Conservation (phyloP, 2,113 vertebrate species). For the Hemibagrus wyckioides region DNA sequence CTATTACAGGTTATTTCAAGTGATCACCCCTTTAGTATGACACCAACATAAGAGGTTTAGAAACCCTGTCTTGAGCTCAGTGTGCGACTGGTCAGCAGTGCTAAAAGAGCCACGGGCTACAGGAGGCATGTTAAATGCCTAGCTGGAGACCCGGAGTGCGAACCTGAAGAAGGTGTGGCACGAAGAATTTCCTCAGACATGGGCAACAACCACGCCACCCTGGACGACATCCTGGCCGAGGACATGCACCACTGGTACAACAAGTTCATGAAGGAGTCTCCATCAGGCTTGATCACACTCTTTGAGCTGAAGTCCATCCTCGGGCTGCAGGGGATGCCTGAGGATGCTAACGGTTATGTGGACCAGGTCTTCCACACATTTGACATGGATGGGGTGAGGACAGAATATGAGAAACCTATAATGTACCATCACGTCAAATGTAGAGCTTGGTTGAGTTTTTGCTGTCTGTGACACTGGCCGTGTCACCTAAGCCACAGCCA, state of each 20-base stretch:
- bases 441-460: not conserved
- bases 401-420: not conserved
- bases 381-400: constrained; percentile 84
- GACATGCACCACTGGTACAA: constrained; percentile 83
- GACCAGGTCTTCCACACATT: constrained; percentile 82
- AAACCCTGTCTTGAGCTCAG: not conserved
- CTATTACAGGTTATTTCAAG: constrained; percentile 52
- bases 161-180: not conserved
- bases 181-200: constrained; percentile 2
- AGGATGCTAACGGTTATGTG: constrained; percentile 78
- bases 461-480: not conserved
- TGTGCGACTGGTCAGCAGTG: not conserved
- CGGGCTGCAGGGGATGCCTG: constrained; percentile 78
- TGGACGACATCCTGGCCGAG: constrained; percentile 68
- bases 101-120: not conserved
- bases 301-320: constrained; percentile 84
- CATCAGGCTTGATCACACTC: constrained; percentile 80
- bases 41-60: constrained; percentile 41
- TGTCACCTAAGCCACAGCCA: not conserved
- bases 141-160: not conserved
- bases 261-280: constrained; percentile 85
- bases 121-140: not conserved
- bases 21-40: constrained; percentile 15
- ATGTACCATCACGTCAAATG: not conserved
- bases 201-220: constrained; percentile 56